Evolutionary conservation across 2,113 vertebrate genomes (phyloP), one percentile per base, ranked within the genome.

Genomic region (Odontophorus gujanensis): DNA sequence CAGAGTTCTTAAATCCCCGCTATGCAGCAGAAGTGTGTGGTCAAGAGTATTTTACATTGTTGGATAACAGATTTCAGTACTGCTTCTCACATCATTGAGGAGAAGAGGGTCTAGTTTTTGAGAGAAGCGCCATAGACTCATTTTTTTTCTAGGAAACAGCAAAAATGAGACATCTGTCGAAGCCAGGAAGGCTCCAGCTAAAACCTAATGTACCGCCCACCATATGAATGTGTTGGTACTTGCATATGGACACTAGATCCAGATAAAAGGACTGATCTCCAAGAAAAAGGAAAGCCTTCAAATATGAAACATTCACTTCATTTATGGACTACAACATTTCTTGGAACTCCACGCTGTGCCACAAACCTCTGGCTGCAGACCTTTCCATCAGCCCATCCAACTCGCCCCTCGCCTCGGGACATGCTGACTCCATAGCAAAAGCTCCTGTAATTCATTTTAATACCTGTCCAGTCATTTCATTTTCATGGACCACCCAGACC

Each of bases 241-340:
- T 38, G 6, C 18, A 26, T 32, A 5, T 0, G 47, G 89, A 19
- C 67, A 45, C 42, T 34, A 63, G 53, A 55, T 74, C 66, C 58
- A 48, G 89, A 51, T 67, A 11, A 79, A 90, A 91, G 53, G 73
- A 75, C 68, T 73, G 85, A 65, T 25, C 53, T 65, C 75, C 28
- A 78, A 75, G 79, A 13, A 77, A 28, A 55, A 92, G 66, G 16
- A 78, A 76, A 4, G 6, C 66, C 48, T 91, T 94, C 72, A 30
- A 47, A 92, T 55, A 57, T 90, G 74, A 95, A 92, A 84, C 77
- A 95, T 40, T 80, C 79, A 10, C 81, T 89, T 93, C 81, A 82
- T 91, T 91, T 77, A 45, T 21, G 30, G 48, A 72, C 62, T 91
- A 17, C 57, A 50, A 25, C 55, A 8, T 51, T 96, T 95, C 94